These are phyloP conservation scores for Pocillopora damicornis DNA, from an alignment of 64 coral and sea anemone species.

Conservation along the genomic window DNA sequence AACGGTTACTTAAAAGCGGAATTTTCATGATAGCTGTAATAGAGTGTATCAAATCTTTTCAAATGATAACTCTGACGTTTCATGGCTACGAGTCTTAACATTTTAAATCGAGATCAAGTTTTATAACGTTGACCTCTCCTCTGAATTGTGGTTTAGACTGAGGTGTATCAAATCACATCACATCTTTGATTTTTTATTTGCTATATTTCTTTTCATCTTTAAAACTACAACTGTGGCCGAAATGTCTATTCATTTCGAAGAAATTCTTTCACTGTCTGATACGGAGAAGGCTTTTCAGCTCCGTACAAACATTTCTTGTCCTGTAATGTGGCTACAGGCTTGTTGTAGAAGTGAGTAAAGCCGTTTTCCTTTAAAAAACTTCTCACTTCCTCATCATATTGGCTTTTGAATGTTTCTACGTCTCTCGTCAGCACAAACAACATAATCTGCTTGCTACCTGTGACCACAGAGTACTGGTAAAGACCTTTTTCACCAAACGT, in stretches of 20 bases:
- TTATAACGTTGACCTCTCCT: no score
- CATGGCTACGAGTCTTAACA: no score
- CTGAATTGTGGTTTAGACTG: no score
- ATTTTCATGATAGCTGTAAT: no score
- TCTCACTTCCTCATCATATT: conserved; percentile 46
- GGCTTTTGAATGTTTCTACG: conserved; percentile 13
- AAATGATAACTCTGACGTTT: no score
- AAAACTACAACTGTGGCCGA: neutral
- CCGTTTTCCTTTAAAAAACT: conserved; percentile 30
- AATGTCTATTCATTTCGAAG: neutral
- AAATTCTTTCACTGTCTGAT: conserved; percentile 25
- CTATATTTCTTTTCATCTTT: no score
- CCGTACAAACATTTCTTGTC: conserved; percentile 35
- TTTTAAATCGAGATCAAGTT: no score
- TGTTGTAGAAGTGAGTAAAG: conserved; percentile 38
- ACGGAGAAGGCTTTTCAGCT: neutral
- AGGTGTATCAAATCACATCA: no score
- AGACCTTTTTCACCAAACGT: neutral
- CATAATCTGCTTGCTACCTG: neutral
- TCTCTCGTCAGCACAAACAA: conserved; percentile 61
- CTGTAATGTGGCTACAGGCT: conserved; percentile 36
- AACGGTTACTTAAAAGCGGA: no score
- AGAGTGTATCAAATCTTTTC: no score
- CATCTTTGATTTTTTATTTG: no score
- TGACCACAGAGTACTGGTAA: conserved; percentile 63